These are phyloP conservation scores for Zaprionus ornatus DNA, from an alignment of 1,140 invertebrate species.

Conservation along the genomic window DNA sequence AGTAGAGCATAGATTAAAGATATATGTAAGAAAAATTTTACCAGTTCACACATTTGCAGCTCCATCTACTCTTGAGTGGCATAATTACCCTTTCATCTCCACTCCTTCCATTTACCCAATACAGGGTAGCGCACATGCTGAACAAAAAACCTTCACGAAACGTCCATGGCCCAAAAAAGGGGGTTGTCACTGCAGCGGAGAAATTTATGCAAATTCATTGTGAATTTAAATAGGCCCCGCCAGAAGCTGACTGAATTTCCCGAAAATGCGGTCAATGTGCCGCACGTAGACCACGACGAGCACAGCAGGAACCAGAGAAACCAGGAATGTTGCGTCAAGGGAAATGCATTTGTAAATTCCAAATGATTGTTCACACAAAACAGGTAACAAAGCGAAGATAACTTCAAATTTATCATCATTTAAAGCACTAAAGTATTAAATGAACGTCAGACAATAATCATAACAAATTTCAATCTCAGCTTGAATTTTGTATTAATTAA, in stretches of 20 bases:
- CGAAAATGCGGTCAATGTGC: slow-evolving; percentile 75
- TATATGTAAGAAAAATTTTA: too few species aligned
- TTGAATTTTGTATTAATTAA: neutral
- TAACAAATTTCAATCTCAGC: neutral
- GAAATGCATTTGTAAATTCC: slow-evolving; percentile 75
- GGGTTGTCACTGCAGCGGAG: slow-evolving; percentile 6
- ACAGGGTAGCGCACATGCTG: slow-evolving; percentile 25
- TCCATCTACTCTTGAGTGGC: neutral
- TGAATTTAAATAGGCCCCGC: slow-evolving; percentile 65
- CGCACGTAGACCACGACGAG: slow-evolving; percentile 18
- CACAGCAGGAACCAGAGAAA: slow-evolving; percentile 1
- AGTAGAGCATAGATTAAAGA: neutral
- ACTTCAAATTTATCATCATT: slow-evolving; percentile 24
- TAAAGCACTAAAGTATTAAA: neutral
- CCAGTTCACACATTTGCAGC: neutral
- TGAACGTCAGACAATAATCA: neutral
- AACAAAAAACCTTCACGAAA: slow-evolving; percentile 39
- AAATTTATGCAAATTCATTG: slow-evolving; percentile 80
- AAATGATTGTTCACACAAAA: slow-evolving; percentile 50
- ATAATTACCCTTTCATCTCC: neutral
- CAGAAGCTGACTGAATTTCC: slow-evolving; percentile 40
- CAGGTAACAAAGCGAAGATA: slow-evolving; percentile 7
- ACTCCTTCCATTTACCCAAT: neutral
- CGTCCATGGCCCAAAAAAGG: neutral
- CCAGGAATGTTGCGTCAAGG: slow-evolving; percentile 35